phyloP scores from a whole-genome alignment of 2,888 invertebrate species.

The Xanthorhoe spadicearia region DNA sequence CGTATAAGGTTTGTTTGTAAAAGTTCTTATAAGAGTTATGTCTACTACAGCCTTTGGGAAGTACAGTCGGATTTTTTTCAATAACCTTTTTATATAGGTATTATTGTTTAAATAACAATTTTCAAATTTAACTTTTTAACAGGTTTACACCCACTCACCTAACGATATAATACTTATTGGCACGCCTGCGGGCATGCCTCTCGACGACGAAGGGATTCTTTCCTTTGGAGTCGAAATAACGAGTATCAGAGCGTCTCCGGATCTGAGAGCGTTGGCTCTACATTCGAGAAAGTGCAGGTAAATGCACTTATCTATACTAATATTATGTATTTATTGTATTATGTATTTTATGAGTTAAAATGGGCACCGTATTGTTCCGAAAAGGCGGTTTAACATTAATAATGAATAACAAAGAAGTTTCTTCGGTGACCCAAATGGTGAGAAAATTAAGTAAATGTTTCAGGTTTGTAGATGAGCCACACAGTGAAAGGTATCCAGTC shows the following conservation, averaged over 20 bases:
- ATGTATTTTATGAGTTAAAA: too few species aligned
- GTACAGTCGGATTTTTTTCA: too few species aligned
- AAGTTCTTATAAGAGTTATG: conserved; percentile 29
- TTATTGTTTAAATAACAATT: neutral
- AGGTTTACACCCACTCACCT: conserved; percentile 76
- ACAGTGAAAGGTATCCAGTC: conserved; percentile 82
- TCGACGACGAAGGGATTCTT: conserved; percentile 62
- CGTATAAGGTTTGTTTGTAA: conserved; percentile 62
- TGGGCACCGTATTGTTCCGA: too few species aligned
- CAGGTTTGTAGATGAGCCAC: conserved; percentile 70
- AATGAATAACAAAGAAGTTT: neutral
- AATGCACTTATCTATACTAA: too few species aligned
- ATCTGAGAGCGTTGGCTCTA: conserved; percentile 57
- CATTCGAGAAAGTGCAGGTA: conserved; percentile 74
- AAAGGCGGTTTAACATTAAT: too few species aligned
- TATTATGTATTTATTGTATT: too few species aligned
- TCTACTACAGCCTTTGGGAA: too few species aligned
- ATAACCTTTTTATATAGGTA: too few species aligned
- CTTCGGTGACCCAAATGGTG: neutral
- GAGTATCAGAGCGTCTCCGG: conserved; percentile 68
- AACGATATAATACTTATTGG: conserved; percentile 69
- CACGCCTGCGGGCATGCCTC: conserved; percentile 55
- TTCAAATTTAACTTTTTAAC: conserved; percentile 24
- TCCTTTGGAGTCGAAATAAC: conserved; percentile 69
- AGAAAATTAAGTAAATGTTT: conserved; percentile 2